phyloP scores from a whole-genome alignment of 2,113 vertebrate species.

The Calidris pygmaea region DNA sequence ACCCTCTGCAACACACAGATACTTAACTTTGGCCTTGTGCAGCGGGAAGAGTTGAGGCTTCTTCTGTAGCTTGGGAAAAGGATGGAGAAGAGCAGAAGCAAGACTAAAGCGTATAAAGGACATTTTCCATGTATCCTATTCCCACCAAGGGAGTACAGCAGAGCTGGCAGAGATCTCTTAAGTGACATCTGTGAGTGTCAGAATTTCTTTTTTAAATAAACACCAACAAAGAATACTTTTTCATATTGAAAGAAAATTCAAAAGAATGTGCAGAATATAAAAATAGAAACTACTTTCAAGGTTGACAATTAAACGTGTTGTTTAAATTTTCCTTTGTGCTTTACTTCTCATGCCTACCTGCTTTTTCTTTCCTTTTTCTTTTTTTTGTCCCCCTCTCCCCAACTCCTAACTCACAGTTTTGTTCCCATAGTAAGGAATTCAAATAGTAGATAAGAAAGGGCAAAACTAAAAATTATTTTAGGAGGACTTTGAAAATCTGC shows the following conservation, averaged over 20 bases:
- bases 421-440: background rate
- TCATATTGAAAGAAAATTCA: background rate
- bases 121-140: background rate
- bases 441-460: background rate
- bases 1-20: background rate
- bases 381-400: fast-evolving
- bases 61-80: background rate
- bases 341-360: background rate
- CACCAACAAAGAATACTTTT: background rate
- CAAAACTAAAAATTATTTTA: background rate
- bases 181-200: background rate
- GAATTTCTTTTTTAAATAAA: background rate
- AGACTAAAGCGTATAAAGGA: background rate
- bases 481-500: background rate
- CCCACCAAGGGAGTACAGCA: background rate
- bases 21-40: background rate
- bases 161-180: background rate
- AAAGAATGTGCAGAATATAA: background rate
- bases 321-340: background rate
- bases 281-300: background rate
- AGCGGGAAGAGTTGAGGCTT: background rate
- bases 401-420: background rate
- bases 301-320: background rate
- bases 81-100: background rate
- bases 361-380: background rate